Evolutionary conservation across 2,888 invertebrate genomes (phyloP).

Genomic region (Periphyllus acericola): DNA sequence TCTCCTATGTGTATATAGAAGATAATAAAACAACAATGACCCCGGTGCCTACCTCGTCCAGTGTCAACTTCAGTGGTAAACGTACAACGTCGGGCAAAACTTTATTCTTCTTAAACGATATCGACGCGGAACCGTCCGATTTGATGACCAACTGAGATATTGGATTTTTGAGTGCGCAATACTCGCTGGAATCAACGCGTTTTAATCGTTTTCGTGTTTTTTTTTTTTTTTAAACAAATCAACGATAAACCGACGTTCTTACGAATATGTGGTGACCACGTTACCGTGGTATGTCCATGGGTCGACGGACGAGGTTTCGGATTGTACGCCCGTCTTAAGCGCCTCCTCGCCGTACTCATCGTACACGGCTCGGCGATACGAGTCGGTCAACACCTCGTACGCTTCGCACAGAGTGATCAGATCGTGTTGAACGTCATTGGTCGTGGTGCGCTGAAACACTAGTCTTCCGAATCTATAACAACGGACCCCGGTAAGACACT

Average conservation of each 20-base stretch:
- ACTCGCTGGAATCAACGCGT: background rate
- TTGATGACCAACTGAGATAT: constrained; percentile 12
- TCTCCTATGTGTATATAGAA: no score
- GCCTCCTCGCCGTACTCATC: constrained; percentile 92
- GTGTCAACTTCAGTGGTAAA: constrained; percentile 9
- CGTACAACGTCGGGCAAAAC: background rate
- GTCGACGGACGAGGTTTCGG: background rate
- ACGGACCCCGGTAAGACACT: no score
- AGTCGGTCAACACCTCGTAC: constrained; percentile 79
- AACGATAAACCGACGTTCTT: background rate
- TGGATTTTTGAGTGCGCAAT: constrained; percentile 28
- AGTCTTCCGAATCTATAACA: constrained; percentile 49
- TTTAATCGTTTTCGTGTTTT: background rate
- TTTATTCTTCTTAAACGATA: background rate
- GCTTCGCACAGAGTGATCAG: constrained; percentile 80
- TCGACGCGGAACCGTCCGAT: background rate
- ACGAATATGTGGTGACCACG: constrained; percentile 30
- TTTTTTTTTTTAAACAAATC: background rate
- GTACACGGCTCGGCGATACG: constrained; percentile 78
- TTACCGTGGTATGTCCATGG: constrained; percentile 42
- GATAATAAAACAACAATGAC: no score
- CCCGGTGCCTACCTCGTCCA: constrained; percentile 7
- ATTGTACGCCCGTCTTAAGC: constrained; percentile 77
- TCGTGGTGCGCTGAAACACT: background rate
- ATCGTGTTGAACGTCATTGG: constrained; percentile 12